These are phyloP conservation scores for Benthosema pterotum DNA, from an alignment of 2,797 vertebrate species.

Conservation along the genomic window DNA sequence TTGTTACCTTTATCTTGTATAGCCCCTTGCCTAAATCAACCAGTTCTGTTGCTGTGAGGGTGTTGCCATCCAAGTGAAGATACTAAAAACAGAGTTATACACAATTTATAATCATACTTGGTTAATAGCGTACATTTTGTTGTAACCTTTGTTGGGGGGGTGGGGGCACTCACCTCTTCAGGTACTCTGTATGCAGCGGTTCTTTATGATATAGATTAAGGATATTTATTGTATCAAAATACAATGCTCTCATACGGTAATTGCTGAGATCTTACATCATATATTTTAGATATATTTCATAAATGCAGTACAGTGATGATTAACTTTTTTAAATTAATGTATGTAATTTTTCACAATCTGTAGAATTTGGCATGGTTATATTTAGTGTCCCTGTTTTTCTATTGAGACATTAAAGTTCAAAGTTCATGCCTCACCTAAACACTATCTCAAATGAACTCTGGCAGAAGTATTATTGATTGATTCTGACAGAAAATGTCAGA, in stretches of 20 bases:
- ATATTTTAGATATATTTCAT: too few relatives aligned
- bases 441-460: too few relatives aligned
- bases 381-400: too few relatives aligned
- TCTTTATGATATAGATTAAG: conserved; percentile 75
- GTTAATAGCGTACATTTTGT: neutral
- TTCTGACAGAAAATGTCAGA: too few relatives aligned
- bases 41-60: conserved; percentile 89
- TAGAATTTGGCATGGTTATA: too few relatives aligned
- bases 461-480: too few relatives aligned
- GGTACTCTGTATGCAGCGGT: conserved; percentile 92
- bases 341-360: too few relatives aligned
- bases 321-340: too few relatives aligned
- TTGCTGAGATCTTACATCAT: neutral
- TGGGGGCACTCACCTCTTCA: conserved; percentile 83
- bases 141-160: too few relatives aligned
- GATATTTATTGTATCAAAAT: conserved; percentile 24
- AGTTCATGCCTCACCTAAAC: too few relatives aligned
- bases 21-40: conserved; percentile 89
- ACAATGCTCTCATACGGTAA: neutral
- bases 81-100: conserved; percentile 73
- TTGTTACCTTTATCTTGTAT: conserved; percentile 95
- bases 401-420: too few relatives aligned
- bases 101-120: conserved; percentile 15
- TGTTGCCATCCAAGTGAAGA: conserved; percentile 90
- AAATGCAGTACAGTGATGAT: too few relatives aligned